Evolutionary conservation across 2,797 vertebrate genomes (phyloP).

Genomic region (Pantherophis alleghaniensis): DNA sequence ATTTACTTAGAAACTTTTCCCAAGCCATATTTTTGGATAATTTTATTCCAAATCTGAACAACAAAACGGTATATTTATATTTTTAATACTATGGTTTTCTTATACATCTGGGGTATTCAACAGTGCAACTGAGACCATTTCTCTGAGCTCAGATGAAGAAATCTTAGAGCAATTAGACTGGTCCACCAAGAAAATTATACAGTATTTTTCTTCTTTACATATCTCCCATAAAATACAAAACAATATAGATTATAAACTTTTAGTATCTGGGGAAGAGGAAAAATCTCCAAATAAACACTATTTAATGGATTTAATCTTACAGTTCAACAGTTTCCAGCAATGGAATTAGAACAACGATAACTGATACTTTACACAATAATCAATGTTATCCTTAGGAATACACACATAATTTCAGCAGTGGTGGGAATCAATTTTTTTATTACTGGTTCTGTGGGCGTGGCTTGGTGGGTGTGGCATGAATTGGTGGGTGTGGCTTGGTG

Average conservation of each 20-base stretch:
- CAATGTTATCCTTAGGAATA: not conserved
- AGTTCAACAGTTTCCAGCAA: not conserved
- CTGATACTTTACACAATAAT: not conserved
- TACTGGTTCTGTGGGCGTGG: no score
- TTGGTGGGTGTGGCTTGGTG: no score
- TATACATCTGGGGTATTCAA: not conserved
- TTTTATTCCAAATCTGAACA: conserved; percentile 67
- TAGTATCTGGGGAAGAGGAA: not conserved
- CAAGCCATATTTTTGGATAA: conserved; percentile 62
- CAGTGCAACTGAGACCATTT: not conserved
- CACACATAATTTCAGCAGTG: not conserved
- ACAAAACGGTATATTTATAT: not conserved
- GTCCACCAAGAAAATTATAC: not conserved
- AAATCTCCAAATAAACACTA: not conserved
- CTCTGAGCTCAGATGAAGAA: not conserved
- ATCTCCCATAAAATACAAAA: not conserved
- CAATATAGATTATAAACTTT: not conserved
- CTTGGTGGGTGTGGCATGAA: no score
- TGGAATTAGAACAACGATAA: not conserved
- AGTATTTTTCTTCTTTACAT: not conserved
- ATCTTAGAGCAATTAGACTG: not conserved
- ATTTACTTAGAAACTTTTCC: conserved; percentile 71
- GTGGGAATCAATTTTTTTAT: no score
- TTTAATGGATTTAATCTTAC: not conserved
- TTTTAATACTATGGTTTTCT: conserved; percentile 27